Conservation (phyloP, 1,140 invertebrate species). For the Cherax destructor region DNA sequence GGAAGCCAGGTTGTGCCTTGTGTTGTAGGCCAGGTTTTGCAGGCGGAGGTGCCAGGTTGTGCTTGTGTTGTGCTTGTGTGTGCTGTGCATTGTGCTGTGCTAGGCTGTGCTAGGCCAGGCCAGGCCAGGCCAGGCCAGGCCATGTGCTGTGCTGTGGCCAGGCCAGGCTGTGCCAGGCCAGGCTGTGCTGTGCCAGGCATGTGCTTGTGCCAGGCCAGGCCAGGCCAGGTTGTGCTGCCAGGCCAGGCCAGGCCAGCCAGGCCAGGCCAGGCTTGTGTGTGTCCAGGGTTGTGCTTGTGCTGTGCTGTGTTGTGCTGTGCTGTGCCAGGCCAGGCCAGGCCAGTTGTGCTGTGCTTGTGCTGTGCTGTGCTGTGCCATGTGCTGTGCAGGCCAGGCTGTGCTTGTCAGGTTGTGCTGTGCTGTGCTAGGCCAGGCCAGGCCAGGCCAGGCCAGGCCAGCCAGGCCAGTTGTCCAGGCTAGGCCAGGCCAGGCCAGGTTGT, state of each 20-base stretch:
- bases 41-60: neutral
- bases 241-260: no score
- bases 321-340: conserved; percentile 58
- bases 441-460: conserved; percentile 20
- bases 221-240: no score
- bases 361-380: conserved; percentile 52
- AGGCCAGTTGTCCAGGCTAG: conserved; percentile 42
- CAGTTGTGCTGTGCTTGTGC: neutral
- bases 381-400: neutral
- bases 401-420: neutral
- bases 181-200: conserved; percentile 7
- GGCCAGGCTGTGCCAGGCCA: no score
- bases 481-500: conserved; percentile 43
- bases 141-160: neutral
- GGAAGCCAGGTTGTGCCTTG: conserved; percentile 39
- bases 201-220: neutral
- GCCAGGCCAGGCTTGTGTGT: conserved; percentile 7
- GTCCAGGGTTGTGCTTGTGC: neutral
- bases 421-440: neutral
- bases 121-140: conserved; percentile 38
- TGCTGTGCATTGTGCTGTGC: conserved; percentile 40
- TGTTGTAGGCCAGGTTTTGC: conserved; percentile 41
- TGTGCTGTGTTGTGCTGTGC: conserved; percentile 26
- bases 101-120: conserved; percentile 45
- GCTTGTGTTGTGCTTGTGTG: conserved; percentile 29